Evolutionary conservation across 2,888 invertebrate genomes (phyloP).

Genomic region (Metallyticus violacea): DNA sequence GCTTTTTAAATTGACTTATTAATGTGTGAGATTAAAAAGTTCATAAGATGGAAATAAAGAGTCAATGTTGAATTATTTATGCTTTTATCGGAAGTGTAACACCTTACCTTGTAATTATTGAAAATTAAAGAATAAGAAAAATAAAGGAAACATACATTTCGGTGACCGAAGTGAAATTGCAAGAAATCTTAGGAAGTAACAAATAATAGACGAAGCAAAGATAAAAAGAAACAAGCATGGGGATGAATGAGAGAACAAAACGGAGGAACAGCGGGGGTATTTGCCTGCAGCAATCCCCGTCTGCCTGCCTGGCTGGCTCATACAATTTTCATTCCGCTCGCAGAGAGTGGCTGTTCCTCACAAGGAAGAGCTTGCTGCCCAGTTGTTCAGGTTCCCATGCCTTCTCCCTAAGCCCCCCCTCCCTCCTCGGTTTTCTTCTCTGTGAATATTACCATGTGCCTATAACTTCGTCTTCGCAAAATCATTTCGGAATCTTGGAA

Average conservation of each 20-base stretch:
- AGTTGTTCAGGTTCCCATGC: slow-evolving; percentile 11
- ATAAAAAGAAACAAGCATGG: no score
- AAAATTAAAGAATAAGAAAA: no score
- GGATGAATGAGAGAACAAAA: no score
- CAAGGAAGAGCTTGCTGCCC: not conserved
- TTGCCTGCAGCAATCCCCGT: slow-evolving; percentile 3
- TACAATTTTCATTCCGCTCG: slow-evolving; percentile 30
- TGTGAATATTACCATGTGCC: not conserved
- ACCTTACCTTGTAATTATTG: no score
- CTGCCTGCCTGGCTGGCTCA: slow-evolving; percentile 1
- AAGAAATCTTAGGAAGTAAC: no score
- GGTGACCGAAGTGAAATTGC: not conserved
- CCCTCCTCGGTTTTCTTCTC: no score
- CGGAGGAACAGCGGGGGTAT: not conserved
- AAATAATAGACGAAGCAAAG: not conserved
- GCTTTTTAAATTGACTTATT: no score
- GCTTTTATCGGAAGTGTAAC: no score
- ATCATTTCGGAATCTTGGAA: not conserved
- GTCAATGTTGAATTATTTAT: no score
- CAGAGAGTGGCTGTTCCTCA: not conserved
- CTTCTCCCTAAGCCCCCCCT: not conserved
- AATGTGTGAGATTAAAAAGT: no score
- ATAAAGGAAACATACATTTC: no score
- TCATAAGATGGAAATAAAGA: no score
- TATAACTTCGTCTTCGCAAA: not conserved